Evolutionary conservation across 2,797 vertebrate genomes (phyloP).

Genomic region (Momotus momota): DNA sequence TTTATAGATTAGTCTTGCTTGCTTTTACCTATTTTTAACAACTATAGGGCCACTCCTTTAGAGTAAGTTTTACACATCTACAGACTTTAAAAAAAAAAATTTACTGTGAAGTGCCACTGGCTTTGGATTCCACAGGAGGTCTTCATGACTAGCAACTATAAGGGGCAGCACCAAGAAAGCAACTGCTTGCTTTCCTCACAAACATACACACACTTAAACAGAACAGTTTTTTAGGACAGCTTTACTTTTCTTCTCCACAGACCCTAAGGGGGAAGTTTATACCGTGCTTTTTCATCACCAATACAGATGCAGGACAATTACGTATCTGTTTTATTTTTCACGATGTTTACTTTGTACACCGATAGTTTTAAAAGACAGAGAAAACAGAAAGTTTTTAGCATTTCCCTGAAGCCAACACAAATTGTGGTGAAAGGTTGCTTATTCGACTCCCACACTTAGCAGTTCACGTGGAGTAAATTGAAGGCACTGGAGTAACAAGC

Average conservation of each 20-base stretch:
- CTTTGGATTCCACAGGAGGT: neutral
- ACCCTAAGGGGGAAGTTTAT: neutral
- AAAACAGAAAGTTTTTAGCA: neutral
- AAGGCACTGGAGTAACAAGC: conserved; percentile 88
- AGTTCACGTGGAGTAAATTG: conserved; percentile 84
- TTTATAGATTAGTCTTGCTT: neutral
- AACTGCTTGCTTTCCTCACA: neutral
- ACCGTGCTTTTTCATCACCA: neutral
- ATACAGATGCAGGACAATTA: neutral
- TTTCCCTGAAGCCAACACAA: neutral
- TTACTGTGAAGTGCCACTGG: neutral
- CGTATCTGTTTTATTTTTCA: neutral
- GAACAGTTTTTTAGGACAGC: neutral
- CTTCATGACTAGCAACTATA: neutral
- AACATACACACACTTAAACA: neutral
- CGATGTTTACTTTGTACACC: neutral
- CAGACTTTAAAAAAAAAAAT: neutral
- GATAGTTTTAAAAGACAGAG: neutral
- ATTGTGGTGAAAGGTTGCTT: neutral
- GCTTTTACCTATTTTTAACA: neutral
- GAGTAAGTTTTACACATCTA: neutral
- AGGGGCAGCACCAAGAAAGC: neutral
- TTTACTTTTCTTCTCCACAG: neutral
- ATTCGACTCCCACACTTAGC: conserved; percentile 73
- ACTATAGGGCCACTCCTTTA: neutral